Base-by-base conservation (phyloP, 1,140 invertebrate genomes). In the Heliconius nattereri region DNA sequence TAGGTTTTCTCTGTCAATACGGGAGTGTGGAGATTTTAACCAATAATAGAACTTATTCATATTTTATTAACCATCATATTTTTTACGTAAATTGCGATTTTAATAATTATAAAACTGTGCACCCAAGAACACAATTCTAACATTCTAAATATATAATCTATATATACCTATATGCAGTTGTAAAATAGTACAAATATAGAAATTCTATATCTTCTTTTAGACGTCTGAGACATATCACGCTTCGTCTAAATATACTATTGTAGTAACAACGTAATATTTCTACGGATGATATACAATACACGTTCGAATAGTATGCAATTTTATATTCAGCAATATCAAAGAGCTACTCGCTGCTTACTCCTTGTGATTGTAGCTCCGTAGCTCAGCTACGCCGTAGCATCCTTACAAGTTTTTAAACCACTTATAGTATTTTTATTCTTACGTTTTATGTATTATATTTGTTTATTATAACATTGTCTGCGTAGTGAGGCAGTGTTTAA, bases 301-400 rank as follows among this genome's bases (percentile, higher is more conserved):
- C 23, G 37, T 71, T 76, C 11, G 20, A 26, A 76, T 76, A 5
- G 20, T 23, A 73, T 72, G 71, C 49, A 73, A 71, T 80, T 80
- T 80, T 76, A 72, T 72, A 75, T 76, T 75, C 71, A 72, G 45
- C 35, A 78, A 78, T 78, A 78, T 78, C 29, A 73, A 57, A 78
- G 71, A 57, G 35, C 35, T 75, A 75, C 54, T 37, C 23, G 32
- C 35, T 45, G 40, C 32, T 40, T 66, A 66, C 60, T 26, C 60
- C 66, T 60, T 81, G 54, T 54, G 7, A 45, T 76, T 71, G 83
- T 82, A 84, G 80, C 80, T 57, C 70, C 80, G 78, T 54, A 76
- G 40, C 54, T 73, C 72, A 78, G 29, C 81, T 78, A 79, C 76
- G 57, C 0, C 75, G 81, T 79, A 75, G 75, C 20, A 45, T 73